Conservation (phyloP, 1,140 invertebrate species). For the Euborellia annulipes region DNA sequence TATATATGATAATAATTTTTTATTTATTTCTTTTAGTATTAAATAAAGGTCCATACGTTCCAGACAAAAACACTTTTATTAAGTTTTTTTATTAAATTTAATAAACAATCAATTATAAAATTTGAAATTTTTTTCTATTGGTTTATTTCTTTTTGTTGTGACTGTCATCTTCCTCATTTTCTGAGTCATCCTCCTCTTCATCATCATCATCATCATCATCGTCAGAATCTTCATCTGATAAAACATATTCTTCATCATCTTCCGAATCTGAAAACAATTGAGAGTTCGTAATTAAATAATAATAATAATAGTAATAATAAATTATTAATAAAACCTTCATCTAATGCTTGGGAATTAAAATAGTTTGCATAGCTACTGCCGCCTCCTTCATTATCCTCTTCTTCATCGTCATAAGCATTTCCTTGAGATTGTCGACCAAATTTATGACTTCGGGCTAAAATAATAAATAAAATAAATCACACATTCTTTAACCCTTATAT, state of each 20-base stretch:
- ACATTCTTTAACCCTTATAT: neutral
- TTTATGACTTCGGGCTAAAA: conserved; percentile 54
- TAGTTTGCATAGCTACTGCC: conserved; percentile 16
- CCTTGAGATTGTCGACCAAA: conserved; percentile 62
- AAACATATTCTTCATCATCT: conserved; percentile 16
- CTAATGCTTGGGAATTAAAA: conserved; percentile 16
- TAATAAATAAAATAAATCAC: neutral
- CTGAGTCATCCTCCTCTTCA: conserved; percentile 37
- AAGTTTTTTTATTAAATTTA: no score
- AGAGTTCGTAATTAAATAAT: conserved; percentile 13
- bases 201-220: conserved; percentile 34
- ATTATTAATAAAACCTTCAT: conserved; percentile 12
- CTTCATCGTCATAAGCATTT: conserved; percentile 34
- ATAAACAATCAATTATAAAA: no score
- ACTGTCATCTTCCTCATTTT: conserved; percentile 32
- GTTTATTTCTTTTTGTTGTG: conserved; percentile 36
- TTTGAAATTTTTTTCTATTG: no score
- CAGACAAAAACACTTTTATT: no score
- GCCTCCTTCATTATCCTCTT: conserved; percentile 35
- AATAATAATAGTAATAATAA: conserved; percentile 24
- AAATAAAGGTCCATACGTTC: no score
- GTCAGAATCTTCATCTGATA: conserved; percentile 20
- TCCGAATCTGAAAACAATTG: conserved; percentile 11
- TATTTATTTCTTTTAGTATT: no score
- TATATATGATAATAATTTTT: no score